Conservation (phyloP, 1,140 invertebrate genomes). For the Papilio helenus region DNA sequence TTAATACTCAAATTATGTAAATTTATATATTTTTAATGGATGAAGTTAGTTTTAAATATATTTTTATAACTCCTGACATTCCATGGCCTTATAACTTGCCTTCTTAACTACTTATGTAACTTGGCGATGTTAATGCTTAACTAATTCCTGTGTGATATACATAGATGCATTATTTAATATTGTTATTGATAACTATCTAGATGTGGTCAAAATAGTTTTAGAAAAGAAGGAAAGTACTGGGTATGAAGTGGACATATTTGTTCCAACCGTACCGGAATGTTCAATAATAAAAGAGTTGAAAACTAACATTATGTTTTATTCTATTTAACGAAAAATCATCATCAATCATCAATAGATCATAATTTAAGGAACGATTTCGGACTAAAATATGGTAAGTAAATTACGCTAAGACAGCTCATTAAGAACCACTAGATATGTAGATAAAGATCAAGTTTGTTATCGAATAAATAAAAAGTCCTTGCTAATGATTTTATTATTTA, state of each 20-base stretch:
- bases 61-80: background rate
- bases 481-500: background rate
- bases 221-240: slow-evolving; percentile 37
- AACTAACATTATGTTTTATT: background rate
- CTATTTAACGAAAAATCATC: background rate
- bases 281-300: slow-evolving; percentile 36
- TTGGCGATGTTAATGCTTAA: background rate
- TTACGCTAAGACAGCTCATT: no score
- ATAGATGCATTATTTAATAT: background rate
- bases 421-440: no score
- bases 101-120: background rate
- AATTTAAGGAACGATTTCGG: no score
- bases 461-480: background rate
- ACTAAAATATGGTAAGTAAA: no score
- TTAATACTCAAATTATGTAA: background rate
- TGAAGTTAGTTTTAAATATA: background rate
- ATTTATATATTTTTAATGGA: background rate
- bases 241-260: slow-evolving; percentile 43
- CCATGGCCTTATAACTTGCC: background rate
- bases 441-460: background rate
- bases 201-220: background rate
- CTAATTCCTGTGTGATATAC: background rate
- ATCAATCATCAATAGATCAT: no score
- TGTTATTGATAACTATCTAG: background rate
- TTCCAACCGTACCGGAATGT: slow-evolving; percentile 45